phyloP scores from a whole-genome alignment of 2,888 invertebrate genomes.

The Catotricha subobsoleta region DNA sequence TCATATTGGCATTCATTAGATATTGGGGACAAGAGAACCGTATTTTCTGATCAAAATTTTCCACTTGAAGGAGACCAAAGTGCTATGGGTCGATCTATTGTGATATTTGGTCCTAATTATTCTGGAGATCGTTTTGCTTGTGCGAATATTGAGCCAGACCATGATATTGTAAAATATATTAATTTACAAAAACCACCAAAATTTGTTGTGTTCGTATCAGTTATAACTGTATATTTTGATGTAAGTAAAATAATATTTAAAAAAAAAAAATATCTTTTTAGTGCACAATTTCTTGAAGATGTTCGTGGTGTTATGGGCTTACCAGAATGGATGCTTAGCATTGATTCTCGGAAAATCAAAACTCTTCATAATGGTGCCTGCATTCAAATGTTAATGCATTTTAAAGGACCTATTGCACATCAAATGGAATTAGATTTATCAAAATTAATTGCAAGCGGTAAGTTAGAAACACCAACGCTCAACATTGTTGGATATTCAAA shows the following conservation, averaged over 20 bases:
- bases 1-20: slow-evolving; percentile 24
- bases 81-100: slow-evolving; percentile 69
- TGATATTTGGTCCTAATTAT: slow-evolving; percentile 59
- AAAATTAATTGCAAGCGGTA: slow-evolving; percentile 51
- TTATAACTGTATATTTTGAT: too few relatives aligned
- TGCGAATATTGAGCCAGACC: slow-evolving; percentile 79
- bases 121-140: slow-evolving; percentile 62
- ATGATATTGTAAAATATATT: slow-evolving; percentile 76
- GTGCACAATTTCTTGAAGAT: slow-evolving; percentile 69
- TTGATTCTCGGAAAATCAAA: slow-evolving; percentile 65
- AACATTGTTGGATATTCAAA: slow-evolving; percentile 59
- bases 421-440: slow-evolving; percentile 62
- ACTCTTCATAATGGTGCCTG: slow-evolving; percentile 60
- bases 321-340: slow-evolving; percentile 77
- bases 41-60: slow-evolving; percentile 73
- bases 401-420: slow-evolving; percentile 64
- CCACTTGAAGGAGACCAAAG: slow-evolving; percentile 61
- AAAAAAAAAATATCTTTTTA: too few relatives aligned
- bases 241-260: background rate
- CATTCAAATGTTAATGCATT: slow-evolving; percentile 70
- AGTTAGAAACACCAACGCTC: slow-evolving; percentile 54
- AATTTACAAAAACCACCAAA: slow-evolving; percentile 73
- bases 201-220: slow-evolving; percentile 63
- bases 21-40: slow-evolving; percentile 55
- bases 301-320: slow-evolving; percentile 64